Evolutionary conservation across 53 echinoderm and acorn worm genomes (phyloP).

Genomic region (Temnopleurus reevesii): DNA sequence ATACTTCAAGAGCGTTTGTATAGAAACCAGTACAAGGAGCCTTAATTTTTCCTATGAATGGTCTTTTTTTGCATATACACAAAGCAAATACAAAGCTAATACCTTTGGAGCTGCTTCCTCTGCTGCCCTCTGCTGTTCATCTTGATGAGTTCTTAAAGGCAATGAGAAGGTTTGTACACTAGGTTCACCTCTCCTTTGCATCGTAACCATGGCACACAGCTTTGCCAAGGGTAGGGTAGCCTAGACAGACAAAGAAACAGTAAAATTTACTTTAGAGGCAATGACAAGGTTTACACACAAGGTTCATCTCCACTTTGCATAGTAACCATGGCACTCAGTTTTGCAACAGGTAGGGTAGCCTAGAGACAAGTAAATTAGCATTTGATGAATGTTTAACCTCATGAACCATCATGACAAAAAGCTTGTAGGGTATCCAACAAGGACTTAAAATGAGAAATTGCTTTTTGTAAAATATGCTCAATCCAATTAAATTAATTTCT

Average conservation of each 20-base stretch:
- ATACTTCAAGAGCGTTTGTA: no score
- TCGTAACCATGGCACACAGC: constrained; percentile 99
- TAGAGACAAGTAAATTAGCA: no score
- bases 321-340: constrained; percentile 98
- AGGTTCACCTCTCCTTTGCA: constrained; percentile 96
- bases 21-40: no score
- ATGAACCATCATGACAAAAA: no score
- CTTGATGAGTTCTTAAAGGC: constrained; percentile 77
- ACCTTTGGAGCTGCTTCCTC: constrained; percentile 9
- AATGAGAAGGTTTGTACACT: constrained; percentile 96
- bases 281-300: constrained; percentile 86
- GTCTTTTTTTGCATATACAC: no score
- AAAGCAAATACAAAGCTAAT: no score
- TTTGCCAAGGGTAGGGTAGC: constrained; percentile 89
- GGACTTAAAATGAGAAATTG: no score
- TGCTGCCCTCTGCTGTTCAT: constrained; percentile 55
- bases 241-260: constrained; percentile 32
- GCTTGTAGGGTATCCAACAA: no score
- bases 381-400: no score
- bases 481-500: no score
- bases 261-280: constrained; percentile 58
- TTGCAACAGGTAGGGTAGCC: constrained; percentile 81
- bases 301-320: constrained; percentile 93
- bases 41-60: no score
- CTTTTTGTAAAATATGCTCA: no score